A percentile compares a stretch with the other conserved stretches of the same genome.
phyloP scores from a whole-genome alignment of 1,140 invertebrate genomes.

The Eupristina koningsbergeri region DNA sequence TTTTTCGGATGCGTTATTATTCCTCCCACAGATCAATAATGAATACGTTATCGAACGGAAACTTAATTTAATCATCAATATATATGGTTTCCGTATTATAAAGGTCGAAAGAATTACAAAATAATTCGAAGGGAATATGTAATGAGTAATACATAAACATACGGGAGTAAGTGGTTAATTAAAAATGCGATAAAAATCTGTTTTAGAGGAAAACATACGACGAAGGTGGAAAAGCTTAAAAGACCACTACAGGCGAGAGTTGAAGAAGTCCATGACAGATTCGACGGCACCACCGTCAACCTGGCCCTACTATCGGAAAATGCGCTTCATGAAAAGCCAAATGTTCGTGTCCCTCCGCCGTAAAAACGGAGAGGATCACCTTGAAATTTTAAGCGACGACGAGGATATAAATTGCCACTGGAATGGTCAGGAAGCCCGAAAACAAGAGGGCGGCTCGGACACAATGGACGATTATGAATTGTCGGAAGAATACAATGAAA shows the following conservation, averaged over 20 bases:
- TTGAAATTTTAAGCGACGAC: constrained; percentile 46
- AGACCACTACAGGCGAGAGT: constrained; percentile 49
- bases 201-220: constrained; percentile 41
- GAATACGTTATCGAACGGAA: too few relatives aligned
- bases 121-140: too few relatives aligned
- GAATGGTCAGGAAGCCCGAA: constrained; percentile 20
- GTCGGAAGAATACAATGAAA: constrained; percentile 28
- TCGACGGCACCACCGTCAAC: constrained; percentile 23
- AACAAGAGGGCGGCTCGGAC: constrained; percentile 42
- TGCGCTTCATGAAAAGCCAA: constrained; percentile 50
- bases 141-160: neutral
- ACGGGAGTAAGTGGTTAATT: neutral
- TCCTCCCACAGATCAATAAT: too few relatives aligned
- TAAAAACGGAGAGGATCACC: constrained; percentile 46
- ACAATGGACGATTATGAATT: constrained; percentile 47
- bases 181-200: neutral
- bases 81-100: too few relatives aligned
- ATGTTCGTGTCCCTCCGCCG: constrained; percentile 48
- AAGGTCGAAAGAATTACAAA: too few relatives aligned
- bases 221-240: constrained; percentile 49
- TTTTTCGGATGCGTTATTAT: too few relatives aligned
- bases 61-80: too few relatives aligned
- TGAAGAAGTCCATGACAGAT: constrained; percentile 43
- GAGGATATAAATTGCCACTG: constrained; percentile 39
- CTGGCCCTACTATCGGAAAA: constrained; percentile 49